These are phyloP conservation scores for Acanthopagrus latus DNA, from an alignment of 2,797 vertebrate species.

Conservation along the genomic window DNA sequence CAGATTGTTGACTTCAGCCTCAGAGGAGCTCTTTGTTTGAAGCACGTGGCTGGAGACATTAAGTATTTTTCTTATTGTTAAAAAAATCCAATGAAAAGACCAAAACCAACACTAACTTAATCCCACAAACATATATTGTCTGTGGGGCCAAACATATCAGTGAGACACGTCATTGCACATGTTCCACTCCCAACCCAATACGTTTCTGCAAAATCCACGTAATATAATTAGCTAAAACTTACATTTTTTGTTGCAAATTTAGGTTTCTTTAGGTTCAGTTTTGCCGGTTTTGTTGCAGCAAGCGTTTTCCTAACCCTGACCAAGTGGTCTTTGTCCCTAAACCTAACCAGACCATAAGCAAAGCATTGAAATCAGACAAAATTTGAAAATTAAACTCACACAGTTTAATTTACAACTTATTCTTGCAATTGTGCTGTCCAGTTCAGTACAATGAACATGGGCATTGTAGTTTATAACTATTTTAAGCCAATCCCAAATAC, in stretches of 20 bases:
- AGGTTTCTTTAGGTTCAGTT: no score
- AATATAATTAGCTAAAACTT: no score
- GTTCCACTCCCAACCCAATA: not conserved
- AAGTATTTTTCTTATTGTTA: not conserved
- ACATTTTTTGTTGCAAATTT: no score
- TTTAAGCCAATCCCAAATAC: not conserved
- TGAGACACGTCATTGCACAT: not conserved
- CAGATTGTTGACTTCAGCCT: conserved; percentile 7
- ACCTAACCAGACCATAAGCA: no score
- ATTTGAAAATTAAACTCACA: no score
- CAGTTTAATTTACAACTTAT: no score
- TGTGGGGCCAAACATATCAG: not conserved
- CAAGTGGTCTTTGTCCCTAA: no score
- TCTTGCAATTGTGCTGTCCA: no score
- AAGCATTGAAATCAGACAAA: no score
- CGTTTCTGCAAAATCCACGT: no score
- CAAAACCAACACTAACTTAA: conserved; percentile 20
- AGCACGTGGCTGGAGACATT: not conserved
- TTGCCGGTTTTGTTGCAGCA: no score
- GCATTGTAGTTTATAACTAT: not conserved
- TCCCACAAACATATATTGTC: not conserved
- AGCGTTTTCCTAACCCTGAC: no score
- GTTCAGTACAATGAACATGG: not conserved
- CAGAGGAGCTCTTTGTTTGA: conserved; percentile 11
- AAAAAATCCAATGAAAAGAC: not conserved